Conservation (phyloP, 2,113 vertebrate species). For the Phrynosoma blainvillii region DNA sequence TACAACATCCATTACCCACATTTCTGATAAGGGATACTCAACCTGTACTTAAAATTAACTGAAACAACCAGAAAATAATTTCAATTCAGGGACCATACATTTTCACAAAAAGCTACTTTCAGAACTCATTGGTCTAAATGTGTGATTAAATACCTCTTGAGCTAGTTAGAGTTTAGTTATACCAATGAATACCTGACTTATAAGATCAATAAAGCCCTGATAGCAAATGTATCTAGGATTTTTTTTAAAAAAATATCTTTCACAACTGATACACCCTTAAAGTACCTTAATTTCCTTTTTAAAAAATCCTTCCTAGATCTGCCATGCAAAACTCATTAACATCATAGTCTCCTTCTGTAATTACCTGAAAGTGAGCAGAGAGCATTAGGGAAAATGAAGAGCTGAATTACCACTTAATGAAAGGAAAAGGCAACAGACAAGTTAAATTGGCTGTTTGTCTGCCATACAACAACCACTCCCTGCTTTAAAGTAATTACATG, state of each 20-base stretch:
- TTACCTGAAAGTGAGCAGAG: constrained; percentile 79
- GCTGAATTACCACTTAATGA: constrained; percentile 82
- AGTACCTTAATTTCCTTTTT: constrained; percentile 71
- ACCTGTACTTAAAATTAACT: constrained; percentile 54
- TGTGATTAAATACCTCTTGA: constrained; percentile 70
- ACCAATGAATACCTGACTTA: constrained; percentile 79
- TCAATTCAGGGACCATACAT: constrained; percentile 56
- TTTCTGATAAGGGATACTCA: no score
- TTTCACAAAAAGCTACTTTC: constrained; percentile 64
- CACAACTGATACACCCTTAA: constrained; percentile 75
- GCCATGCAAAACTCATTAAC: constrained; percentile 80
- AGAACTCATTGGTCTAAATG: constrained; percentile 73
- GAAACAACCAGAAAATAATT: constrained; percentile 56
- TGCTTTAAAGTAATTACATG: constrained; percentile 65
- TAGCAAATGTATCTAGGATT: constrained; percentile 69
- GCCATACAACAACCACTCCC: constrained; percentile 41
- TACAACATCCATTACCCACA: no score
- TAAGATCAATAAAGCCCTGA: constrained; percentile 75
- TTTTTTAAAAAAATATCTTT: constrained; percentile 54
- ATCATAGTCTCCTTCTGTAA: constrained; percentile 79
- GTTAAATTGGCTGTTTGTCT: constrained; percentile 73
- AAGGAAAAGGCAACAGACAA: constrained; percentile 68
- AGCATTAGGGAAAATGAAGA: constrained; percentile 77
- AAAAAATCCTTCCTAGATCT: constrained; percentile 71
- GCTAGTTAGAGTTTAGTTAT: constrained; percentile 77